Evolutionary conservation across 2,797 vertebrate genomes (phyloP), one percentile per base, ranked within the genome.

Genomic region (Muraenolepis orangiensis): DNA sequence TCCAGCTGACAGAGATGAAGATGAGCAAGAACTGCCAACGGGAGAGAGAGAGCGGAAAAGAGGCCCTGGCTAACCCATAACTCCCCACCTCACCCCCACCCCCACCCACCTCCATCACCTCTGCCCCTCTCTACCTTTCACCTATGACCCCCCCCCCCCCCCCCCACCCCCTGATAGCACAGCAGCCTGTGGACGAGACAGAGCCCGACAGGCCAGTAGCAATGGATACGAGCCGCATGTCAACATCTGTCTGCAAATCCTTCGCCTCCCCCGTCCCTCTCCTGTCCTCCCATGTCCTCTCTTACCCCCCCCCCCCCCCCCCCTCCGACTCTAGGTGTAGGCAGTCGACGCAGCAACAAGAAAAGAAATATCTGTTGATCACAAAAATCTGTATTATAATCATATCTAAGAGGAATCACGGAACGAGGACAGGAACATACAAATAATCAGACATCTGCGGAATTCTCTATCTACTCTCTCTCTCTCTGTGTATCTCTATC

Each of bases 1-100:
- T 97, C 89, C 96, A 98, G 92, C 93, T 98, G 90, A 98, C 96
- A 11, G 96, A 98, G 91, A 95, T 98, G 91, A 97, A 96, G 93
- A 96, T 97, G 92, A 96, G 89, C 81, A 96, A 95, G 80, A 93
- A 90, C 26, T 84, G 89, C 81, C 95, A 94, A 82, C 90, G 95
- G 82, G 93, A 95, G 76, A 86, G 93, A 81, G 95, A 95, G 82
- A 91, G 88, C 32, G 79, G 87, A 79, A 95, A 95, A 90, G 94
- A 95, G 76, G 91, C 91, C 74, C 70, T 93, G 94, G 93, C 84
- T 95, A 90, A 92, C 78, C 64, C 64, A 76, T 2, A 10, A 79
- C 64, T 30, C 82, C 77, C 30, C 14, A 75, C 72, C 70, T 74
- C 61, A 80, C 75, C 83, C 78, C 76, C 76, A 87, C 79, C 76